Conservation (phyloP, 30 jellyfish, hydroid and myxozoan species). For the Chrysaora quinquecirrha region DNA sequence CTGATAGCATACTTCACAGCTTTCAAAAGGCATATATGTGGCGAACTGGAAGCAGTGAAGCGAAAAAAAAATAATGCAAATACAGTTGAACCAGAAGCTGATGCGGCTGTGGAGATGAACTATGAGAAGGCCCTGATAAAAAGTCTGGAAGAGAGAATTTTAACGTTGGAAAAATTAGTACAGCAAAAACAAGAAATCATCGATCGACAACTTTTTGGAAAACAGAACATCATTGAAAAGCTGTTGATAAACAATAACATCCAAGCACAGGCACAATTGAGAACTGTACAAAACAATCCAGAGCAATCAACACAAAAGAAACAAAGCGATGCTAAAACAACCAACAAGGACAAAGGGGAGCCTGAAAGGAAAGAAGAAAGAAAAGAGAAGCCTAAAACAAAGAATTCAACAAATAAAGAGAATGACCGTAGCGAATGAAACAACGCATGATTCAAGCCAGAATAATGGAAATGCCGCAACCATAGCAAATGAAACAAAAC, state of each 20-base stretch:
- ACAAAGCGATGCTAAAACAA: too few relatives aligned
- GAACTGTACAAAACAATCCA: too few relatives aligned
- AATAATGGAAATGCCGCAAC: conserved; percentile 2
- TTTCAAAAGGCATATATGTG: not conserved
- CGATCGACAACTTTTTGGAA: too few relatives aligned
- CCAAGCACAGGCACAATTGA: too few relatives aligned
- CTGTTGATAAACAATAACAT: too few relatives aligned
- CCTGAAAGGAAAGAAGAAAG: too few relatives aligned
- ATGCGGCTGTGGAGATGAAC: not conserved
- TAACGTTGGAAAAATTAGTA: not conserved
- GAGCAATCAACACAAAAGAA: too few relatives aligned
- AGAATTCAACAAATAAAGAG: too few relatives aligned
- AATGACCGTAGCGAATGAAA: not conserved
- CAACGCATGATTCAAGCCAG: conserved; percentile 2
- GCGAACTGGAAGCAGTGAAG: not conserved
- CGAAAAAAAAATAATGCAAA: not conserved
- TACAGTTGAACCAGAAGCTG: not conserved
- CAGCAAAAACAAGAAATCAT: too few relatives aligned
- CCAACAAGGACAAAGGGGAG: too few relatives aligned
- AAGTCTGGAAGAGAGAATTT: not conserved
- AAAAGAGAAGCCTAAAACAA: too few relatives aligned
- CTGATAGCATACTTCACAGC: not conserved
- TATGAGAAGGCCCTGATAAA: conserved; percentile 2
- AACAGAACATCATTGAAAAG: too few relatives aligned
- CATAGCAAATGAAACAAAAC: not conserved